These are phyloP conservation scores for Erythrolamprus reginae DNA, from an alignment of 2,113 vertebrate species.

Conservation along the genomic window DNA sequence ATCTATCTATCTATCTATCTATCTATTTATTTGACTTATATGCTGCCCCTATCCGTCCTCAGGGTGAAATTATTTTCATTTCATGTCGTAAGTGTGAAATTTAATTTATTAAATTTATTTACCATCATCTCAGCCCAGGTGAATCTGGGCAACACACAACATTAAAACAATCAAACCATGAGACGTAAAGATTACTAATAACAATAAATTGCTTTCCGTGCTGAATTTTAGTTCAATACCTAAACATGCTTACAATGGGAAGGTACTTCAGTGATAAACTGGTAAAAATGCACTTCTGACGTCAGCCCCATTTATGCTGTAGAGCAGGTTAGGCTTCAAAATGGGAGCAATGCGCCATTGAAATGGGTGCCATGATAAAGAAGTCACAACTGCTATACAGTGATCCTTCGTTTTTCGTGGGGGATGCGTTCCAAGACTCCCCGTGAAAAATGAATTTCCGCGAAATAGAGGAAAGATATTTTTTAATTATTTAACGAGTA, in stretches of 20 bases:
- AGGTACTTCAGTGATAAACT: not conserved
- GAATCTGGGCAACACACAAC: not conserved
- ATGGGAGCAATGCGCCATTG: not conserved
- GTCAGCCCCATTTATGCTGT: not conserved
- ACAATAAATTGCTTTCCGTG: not conserved
- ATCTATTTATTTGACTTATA: no score
- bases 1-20: no score
- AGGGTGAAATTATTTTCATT: no score
- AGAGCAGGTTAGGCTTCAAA: not conserved
- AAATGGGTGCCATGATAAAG: not conserved
- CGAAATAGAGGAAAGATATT: no score
- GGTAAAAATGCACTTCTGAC: not conserved
- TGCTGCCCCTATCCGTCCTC: no score
- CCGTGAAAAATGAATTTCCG: no score
- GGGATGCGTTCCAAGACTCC: no score
- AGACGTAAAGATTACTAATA: not conserved
- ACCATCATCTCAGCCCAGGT: rapidly evolving
- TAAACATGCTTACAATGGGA: not conserved
- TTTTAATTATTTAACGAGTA: no score
- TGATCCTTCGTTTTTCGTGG: no score
- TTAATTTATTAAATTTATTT: not conserved
- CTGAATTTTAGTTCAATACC: not conserved
- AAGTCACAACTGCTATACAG: no score
- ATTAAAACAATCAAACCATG: not conserved
- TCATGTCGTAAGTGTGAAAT: no score